These are phyloP conservation scores for Microhierax caerulescens DNA, from an alignment of 2,797 vertebrate species.

Conservation along the genomic window DNA sequence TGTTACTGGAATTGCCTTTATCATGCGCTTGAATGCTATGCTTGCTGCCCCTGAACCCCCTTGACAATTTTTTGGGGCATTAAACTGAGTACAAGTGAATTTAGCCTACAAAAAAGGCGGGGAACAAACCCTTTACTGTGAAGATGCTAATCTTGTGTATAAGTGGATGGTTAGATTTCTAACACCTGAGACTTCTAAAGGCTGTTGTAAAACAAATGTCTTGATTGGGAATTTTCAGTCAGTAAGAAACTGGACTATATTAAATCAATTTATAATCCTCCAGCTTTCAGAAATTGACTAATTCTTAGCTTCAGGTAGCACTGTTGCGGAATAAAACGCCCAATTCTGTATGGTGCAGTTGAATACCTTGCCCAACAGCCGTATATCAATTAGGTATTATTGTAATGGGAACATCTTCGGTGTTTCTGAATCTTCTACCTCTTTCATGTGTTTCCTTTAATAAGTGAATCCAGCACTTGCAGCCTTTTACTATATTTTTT, in stretches of 20 bases:
- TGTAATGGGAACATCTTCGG: not conserved
- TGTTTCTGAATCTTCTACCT: constrained; percentile 70
- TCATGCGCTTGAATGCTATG: not conserved
- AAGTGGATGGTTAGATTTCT: not conserved
- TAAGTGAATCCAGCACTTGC: constrained; percentile 11
- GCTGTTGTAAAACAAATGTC: not conserved
- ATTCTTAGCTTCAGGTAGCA: not conserved
- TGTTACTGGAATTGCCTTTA: not conserved
- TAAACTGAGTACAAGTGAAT: not conserved
- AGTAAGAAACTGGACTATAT: not conserved
- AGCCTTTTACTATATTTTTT: constrained; percentile 63
- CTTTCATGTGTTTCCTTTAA: constrained; percentile 51
- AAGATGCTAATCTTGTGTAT: not conserved
- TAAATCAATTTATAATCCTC: not conserved
- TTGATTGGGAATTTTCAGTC: not conserved
- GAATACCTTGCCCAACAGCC: not conserved
- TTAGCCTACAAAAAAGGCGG: not conserved
- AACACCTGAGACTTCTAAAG: not conserved
- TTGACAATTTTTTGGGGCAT: not conserved
- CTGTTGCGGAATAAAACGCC: not conserved
- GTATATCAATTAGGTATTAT: not conserved
- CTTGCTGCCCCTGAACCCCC: not conserved
- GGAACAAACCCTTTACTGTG: not conserved
- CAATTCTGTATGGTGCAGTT: not conserved
- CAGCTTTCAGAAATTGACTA: not conserved